phyloP scores from a whole-genome alignment of 2,888 invertebrate genomes.

The Cephalotes varians region DNA sequence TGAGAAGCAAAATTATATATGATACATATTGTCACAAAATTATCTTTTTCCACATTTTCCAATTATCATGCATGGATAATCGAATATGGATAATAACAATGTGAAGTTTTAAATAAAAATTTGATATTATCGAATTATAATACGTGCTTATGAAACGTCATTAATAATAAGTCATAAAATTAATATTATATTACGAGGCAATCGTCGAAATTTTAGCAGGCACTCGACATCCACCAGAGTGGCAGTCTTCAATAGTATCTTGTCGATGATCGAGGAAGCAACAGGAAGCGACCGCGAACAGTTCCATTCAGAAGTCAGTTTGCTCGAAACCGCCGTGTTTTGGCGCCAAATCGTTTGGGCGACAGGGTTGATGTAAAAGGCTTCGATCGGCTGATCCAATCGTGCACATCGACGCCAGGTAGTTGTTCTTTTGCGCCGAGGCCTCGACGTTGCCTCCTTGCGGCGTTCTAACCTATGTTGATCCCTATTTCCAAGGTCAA shows the following conservation, averaged over 20 bases:
- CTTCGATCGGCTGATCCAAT: constrained; percentile 11
- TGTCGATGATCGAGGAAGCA: not conserved
- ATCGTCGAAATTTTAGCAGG: not conserved
- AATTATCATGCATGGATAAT: not conserved
- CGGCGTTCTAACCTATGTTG: constrained; percentile 57
- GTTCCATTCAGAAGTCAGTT: constrained; percentile 1
- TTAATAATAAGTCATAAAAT: not conserved
- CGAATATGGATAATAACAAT: not conserved
- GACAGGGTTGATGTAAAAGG: constrained; percentile 26
- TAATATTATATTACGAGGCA: not conserved
- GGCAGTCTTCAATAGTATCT: not conserved
- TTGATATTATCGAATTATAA: not conserved
- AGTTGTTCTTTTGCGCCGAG: not conserved
- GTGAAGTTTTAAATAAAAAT: not conserved
- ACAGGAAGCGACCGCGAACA: constrained; percentile 1
- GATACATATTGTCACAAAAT: not conserved
- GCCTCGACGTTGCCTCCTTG: not conserved
- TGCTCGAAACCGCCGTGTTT: constrained; percentile 61
- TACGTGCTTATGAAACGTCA: not conserved
- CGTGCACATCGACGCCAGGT: constrained; percentile 24
- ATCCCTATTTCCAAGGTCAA: constrained; percentile 57
- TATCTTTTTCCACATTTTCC: not conserved
- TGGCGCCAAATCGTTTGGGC: constrained; percentile 71
- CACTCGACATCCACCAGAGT: not conserved
- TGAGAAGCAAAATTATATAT: not conserved